Evolutionary conservation across 2,888 invertebrate species (phyloP), one percentile per base, ranked within the genome.

Genomic region (Pachycephus smyrnensis): DNA sequence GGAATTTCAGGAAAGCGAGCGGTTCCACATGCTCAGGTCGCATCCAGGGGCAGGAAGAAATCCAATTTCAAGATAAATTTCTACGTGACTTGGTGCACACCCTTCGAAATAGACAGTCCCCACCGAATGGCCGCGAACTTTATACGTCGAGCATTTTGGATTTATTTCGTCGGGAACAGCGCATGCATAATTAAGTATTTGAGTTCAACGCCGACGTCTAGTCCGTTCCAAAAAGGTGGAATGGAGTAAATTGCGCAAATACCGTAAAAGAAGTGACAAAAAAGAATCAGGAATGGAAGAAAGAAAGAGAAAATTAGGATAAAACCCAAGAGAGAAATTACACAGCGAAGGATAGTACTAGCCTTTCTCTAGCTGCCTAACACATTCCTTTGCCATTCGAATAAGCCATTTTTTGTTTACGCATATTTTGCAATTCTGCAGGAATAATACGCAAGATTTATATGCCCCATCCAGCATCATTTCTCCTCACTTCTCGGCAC

Each of bases 11-110:
- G n/a, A 69, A 69, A 69, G 30, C 69, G 30, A 69, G 12, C 11
- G 32, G 15, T 31, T 32, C 30, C 30, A 31, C 69, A 30, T 69
- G 15, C 32, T 69, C 11, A 15, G 30, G 12, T 32, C 12, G 31
- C 15, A 12, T 23, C 6, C 71, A 71, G 32, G 3, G 30, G 71
- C 12, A 9, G 78, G 75, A 79, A 82, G 82, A 85, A 87, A 86
- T 87, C 81, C 83, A 87, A 87, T 87, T 86, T 80, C 75, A 75
- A 78, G 84, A 82, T 80, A 83, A 84, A 85, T 82, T 82, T 79
- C 73, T 80, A 80, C 80, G 80, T 78, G 80, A 76, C 78, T 76
- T 75, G 23, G 36, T 73, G 35, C 74, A 68, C 31, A 31, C 23
- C 15, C 23, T 55, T 23, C 23, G 23, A 55, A 55, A 55, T 23